These are phyloP conservation scores for Reticulitermes speratus DNA, from an alignment of 1,140 invertebrate genomes.

Conservation along the genomic window DNA sequence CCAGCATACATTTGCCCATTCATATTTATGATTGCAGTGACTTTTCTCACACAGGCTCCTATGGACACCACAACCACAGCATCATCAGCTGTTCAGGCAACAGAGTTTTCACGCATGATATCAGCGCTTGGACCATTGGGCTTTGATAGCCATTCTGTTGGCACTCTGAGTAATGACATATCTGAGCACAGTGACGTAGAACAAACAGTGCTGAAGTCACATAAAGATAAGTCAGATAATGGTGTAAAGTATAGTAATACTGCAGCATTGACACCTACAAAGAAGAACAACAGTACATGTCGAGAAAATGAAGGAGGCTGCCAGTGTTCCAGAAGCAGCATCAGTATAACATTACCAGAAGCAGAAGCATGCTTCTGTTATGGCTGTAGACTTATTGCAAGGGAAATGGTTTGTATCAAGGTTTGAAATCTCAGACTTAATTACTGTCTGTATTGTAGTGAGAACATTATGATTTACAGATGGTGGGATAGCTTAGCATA, in stretches of 20 bases:
- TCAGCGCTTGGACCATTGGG: constrained; percentile 41
- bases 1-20: too few relatives aligned
- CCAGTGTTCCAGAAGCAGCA: neutral
- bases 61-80: constrained; percentile 29
- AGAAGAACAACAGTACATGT: neutral
- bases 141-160: constrained; percentile 32
- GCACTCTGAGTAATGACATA: constrained; percentile 30
- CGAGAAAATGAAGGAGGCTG: neutral
- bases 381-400: constrained; percentile 45
- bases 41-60: neutral
- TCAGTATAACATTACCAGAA: neutral
- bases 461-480: neutral
- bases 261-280: neutral
- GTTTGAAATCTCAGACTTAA: neutral
- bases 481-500: neutral
- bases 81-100: constrained; percentile 50
- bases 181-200: neutral
- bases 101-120: constrained; percentile 49
- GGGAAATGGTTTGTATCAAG: constrained; percentile 37
- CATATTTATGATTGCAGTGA: too few relatives aligned
- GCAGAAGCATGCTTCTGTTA: constrained; percentile 43
- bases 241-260: neutral
- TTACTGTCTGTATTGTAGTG: neutral
- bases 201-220: neutral
- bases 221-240: neutral